These are phyloP conservation scores for Bombus waltoni DNA, from an alignment of 1,140 invertebrate species.

Conservation along the genomic window DNA sequence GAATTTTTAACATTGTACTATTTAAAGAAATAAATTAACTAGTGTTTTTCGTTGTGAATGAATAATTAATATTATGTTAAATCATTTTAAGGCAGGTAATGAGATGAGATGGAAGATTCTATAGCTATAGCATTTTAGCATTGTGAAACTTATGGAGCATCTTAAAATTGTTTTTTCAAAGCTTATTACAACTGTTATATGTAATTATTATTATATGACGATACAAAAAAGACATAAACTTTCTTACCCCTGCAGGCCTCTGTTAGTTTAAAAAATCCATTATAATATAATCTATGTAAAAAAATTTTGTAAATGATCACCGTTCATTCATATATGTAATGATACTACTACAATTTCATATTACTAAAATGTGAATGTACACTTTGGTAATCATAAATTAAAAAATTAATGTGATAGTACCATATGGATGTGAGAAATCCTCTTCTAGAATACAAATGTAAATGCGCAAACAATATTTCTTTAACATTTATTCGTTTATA, in stretches of 20 bases:
- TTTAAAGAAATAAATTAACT: background rate
- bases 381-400: slow-evolving; percentile 66
- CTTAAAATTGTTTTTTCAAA: background rate
- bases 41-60: background rate
- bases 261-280: slow-evolving; percentile 15
- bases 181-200: background rate
- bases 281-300: slow-evolving; percentile 62
- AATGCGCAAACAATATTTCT: slow-evolving; percentile 24
- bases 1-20: background rate
- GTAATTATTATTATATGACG: background rate
- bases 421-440: slow-evolving; percentile 34
- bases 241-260: slow-evolving; percentile 31
- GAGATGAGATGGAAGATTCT: background rate
- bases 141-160: background rate
- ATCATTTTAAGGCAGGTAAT: background rate
- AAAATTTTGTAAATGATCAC: slow-evolving; percentile 72
- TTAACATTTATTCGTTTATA: slow-evolving; percentile 16
- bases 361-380: slow-evolving; percentile 63
- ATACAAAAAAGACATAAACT: background rate
- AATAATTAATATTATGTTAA: background rate
- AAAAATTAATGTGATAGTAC: slow-evolving; percentile 57
- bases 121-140: background rate
- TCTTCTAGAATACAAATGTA: slow-evolving; percentile 51
- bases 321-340: slow-evolving; percentile 50
- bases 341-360: slow-evolving; percentile 52